Conservation (phyloP, 2,113 vertebrate genomes). For the Mobula hypostoma region DNA sequence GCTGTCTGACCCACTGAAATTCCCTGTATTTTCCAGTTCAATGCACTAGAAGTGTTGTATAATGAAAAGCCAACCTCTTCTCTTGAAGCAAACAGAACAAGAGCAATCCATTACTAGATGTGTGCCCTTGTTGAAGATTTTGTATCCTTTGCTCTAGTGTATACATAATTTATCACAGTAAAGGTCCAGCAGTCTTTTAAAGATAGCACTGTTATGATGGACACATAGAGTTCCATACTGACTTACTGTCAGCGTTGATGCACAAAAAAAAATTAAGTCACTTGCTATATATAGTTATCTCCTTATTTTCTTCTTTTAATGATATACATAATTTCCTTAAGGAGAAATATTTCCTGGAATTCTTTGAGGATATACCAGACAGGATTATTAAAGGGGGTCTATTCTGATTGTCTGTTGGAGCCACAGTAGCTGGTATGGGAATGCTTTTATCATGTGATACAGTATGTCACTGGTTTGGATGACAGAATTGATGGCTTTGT, state of each 20-base stretch:
- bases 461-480: too few relatives aligned
- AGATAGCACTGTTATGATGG: neutral
- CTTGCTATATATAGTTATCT: neutral
- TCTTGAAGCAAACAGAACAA: neutral
- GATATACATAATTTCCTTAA: neutral
- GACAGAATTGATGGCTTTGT: too few relatives aligned
- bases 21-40: too few relatives aligned
- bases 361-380: too few relatives aligned
- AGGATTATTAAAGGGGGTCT: too few relatives aligned
- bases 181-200: neutral
- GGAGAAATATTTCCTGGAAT: too few relatives aligned
- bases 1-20: too few relatives aligned
- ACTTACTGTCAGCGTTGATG: conserved; percentile 12
- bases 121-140: conserved; percentile 1
- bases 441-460: too few relatives aligned
- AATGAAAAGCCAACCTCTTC: neutral
- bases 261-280: neutral
- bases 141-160: neutral
- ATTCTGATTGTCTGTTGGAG: too few relatives aligned
- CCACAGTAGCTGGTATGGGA: too few relatives aligned
- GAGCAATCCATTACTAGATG: neutral
- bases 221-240: neutral
- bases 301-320: neutral
- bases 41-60: neutral
- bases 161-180: conserved; percentile 24